Evolutionary conservation across 2,888 invertebrate genomes (phyloP).

Genomic region (Crematogaster levior): DNA sequence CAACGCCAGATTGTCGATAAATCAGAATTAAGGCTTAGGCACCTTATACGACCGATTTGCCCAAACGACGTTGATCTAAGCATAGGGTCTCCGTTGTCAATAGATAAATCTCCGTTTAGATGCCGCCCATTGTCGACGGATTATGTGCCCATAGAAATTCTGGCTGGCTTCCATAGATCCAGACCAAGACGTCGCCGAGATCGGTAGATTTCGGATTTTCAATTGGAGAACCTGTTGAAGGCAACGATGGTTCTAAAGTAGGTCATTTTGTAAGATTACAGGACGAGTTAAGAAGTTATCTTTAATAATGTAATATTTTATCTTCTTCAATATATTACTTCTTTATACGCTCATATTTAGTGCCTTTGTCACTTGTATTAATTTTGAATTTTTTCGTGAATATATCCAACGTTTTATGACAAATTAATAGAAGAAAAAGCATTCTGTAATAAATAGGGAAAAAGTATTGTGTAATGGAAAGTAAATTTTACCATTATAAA

Average conservation of each 20-base stretch:
- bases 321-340: conserved; percentile 53
- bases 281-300: conserved; percentile 63
- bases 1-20: conserved; percentile 66
- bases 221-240: conserved; percentile 73
- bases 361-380: neutral
- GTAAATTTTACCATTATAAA: neutral
- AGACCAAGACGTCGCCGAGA: conserved; percentile 53
- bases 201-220: conserved; percentile 71
- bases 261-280: conserved; percentile 71
- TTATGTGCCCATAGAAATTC: conserved; percentile 76
- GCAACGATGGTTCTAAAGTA: conserved; percentile 52
- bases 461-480: neutral
- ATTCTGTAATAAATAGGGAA: neutral
- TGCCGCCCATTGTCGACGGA: conserved; percentile 76
- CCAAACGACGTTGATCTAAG: conserved; percentile 65
- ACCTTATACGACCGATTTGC: conserved; percentile 65
- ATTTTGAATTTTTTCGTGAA: neutral
- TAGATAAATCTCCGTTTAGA: conserved; percentile 76
- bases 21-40: conserved; percentile 70
- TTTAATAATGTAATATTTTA: conserved; percentile 59
- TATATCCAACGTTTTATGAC: neutral
- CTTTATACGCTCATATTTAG: conserved; percentile 11
- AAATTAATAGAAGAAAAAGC: neutral
- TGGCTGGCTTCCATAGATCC: conserved; percentile 49
- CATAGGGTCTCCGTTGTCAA: conserved; percentile 70